Evolutionary conservation across 2,113 vertebrate genomes (phyloP), one percentile per base, ranked within the genome.

Genomic region (Phrynosoma blainvillii): DNA sequence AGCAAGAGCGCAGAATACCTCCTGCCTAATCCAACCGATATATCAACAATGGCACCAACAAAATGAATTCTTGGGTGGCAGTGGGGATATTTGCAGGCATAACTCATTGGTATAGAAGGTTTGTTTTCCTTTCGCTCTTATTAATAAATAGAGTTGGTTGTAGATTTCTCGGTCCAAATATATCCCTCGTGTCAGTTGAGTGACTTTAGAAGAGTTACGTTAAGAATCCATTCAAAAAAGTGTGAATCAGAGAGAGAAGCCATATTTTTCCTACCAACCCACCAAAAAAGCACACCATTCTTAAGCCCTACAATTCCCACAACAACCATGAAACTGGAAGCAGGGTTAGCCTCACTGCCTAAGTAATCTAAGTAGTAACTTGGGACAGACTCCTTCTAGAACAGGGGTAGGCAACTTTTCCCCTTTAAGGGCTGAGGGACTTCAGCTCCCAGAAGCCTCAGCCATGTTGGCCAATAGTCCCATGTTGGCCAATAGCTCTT

Each of bases 21-120:
- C 84, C 70, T 85, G 56, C 59, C 56, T 89, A 81, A 81, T 62
- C 88, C 78, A 74, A 82, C n/a, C 32, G 16, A 82, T 86, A 86
- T 86, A 82, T 89, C 78, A 85, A 47, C 77, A 5, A 21, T 81
- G 83, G 88, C 54, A 79, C 70, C 2, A 23, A 11, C 59, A 77
- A 74, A 89, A 89, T 82, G 79, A 86, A 81, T 76, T 82, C 78
- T 56, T 54, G n/a, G 30, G n/a, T 3, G 42, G 84, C 18, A 30
- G 32, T 23, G 62, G 73, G 74, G 59, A 13, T 11, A 10, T 16
- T 62, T 40, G 71, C 30, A 56, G 70, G 36, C 30, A 85, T 85
- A 86, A 86, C n/a, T 89, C 78, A 86, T 40, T 54, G 68, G 52
- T 75, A 62, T 77, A 76, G 86, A 82, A 56, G 66, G 52, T 84